A percentile compares a stretch with the other conserved stretches of the same genome.
Conservation (phyloP, 2,888 invertebrate genomes). For the Apamea epomidion region DNA sequence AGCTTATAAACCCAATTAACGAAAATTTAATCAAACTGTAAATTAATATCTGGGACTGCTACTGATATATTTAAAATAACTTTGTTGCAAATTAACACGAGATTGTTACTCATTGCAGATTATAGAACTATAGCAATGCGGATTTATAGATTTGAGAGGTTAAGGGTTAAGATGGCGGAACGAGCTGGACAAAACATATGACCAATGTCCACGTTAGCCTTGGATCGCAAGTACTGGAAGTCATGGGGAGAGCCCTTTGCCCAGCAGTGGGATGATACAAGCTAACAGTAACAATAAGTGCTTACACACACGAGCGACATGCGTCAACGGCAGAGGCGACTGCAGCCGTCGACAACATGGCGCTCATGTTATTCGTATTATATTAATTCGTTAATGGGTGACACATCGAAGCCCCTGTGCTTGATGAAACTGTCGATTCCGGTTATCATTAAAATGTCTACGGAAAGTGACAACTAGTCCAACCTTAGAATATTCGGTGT, state of each 20-base stretch:
- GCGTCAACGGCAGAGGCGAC: too few species aligned
- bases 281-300: not conserved
- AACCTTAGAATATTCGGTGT: not conserved
- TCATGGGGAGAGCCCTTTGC: not conserved
- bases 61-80: conserved; percentile 29
- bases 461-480: not conserved
- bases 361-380: too few species aligned
- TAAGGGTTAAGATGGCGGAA: not conserved
- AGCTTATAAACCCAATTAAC: conserved; percentile 13
- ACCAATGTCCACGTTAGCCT: not conserved
- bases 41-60: conserved; percentile 18
- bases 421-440: not conserved
- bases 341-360: too few species aligned
- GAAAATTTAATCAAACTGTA: conserved; percentile 26
- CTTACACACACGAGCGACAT: too few species aligned
- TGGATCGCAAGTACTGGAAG: not conserved
- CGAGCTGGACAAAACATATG: not conserved
- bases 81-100: not conserved
- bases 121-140: not conserved
- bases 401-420: not conserved
- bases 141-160: not conserved
- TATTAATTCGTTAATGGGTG: not conserved
- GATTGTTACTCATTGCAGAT: not conserved
- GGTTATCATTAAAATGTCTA: not conserved
- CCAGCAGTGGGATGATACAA: not conserved